These are phyloP conservation scores for Pterostichus madidus DNA, from an alignment of 2,888 invertebrate species.

Conservation along the genomic window DNA sequence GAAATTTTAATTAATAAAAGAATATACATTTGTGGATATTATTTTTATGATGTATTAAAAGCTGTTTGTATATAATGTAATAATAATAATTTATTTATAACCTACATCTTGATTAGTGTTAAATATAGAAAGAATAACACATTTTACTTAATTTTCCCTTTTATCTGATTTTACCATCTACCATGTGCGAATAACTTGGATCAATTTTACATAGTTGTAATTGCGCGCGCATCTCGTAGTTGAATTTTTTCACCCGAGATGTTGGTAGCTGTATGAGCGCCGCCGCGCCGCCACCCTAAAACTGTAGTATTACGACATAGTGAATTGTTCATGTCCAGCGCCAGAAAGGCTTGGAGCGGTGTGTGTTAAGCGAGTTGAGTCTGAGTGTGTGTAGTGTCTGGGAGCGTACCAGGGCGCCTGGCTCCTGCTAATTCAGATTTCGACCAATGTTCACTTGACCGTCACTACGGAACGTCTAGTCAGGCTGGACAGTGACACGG, in stretches of 20 bases:
- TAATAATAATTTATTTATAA: conserved; percentile 6
- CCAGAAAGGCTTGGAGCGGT: conserved; percentile 76
- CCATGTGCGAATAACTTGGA: not conserved
- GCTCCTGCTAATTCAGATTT: conserved; percentile 73
- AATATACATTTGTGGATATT: conserved; percentile 21
- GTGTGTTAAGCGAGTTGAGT: conserved; percentile 73
- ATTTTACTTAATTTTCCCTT: too few species aligned
- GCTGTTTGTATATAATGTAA: conserved; percentile 14
- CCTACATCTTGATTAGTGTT: too few species aligned
- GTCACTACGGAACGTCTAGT: conserved; percentile 75
- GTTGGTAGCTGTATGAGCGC: conserved; percentile 24
- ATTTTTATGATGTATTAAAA: not conserved
- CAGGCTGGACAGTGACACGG: conserved; percentile 75
- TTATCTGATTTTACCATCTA: not conserved
- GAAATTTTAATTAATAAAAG: not conserved
- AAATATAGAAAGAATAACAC: too few species aligned
- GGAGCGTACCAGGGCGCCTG: conserved; percentile 75
- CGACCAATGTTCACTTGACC: conserved; percentile 77
- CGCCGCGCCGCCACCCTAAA: conserved; percentile 50
- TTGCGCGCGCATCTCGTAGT: conserved; percentile 48
- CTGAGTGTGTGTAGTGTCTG: conserved; percentile 76
- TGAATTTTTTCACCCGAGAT: conserved; percentile 6
- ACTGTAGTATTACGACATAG: conserved; percentile 70
- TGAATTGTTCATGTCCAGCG: conserved; percentile 74
- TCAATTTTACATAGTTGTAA: conserved; percentile 25